Evolutionary conservation across 2,113 vertebrate species (phyloP), one percentile per base, ranked within the genome.

Genomic region (Aptenodytes patagonicus): DNA sequence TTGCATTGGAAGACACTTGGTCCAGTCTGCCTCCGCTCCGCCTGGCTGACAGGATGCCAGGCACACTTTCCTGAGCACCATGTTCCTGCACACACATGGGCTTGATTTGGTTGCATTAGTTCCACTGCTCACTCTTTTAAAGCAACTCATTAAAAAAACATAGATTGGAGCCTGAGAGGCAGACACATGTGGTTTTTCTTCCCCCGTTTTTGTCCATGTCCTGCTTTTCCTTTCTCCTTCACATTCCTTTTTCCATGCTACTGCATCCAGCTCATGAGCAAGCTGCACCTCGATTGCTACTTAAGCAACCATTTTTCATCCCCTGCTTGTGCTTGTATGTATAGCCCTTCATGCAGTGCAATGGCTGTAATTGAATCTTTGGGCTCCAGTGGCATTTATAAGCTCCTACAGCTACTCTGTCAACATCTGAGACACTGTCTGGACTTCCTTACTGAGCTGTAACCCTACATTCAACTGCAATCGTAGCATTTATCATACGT

Each of bases 331-430:
- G 62, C 66, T 58, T 22, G 0, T 87, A 72, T 2, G 1, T 68
- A 82, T 3, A 89, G 81, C 44, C 54, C 73, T 87, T 80, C 94
- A 77, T 73, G 87, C 81, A 94, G 54, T n/a, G 19, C 14, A 1
- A 93, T 34, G 72, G 62, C 54, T 90, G 78, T 95, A 96, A 97
- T 94, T 68, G 95, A 96, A 96, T 96, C 92, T 93, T 88, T 52
- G 95, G 93, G 93, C 93, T 96, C 66, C 75, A 42, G 71, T 86
- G 82, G 94, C 89, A 96, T 95, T 97, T 95, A 94, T 94, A 95
- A 97, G 89, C 81, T 90, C 81, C 93, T 95, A 80, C 75, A 93
- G 82, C 84, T 68, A 93, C 82, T 94, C 91, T 83, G 89, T 96
- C 95, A 96, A 83, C 60, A 93, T 93, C 60, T 93, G 87, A 94